Conservation (phyloP, 1,140 invertebrate species). For the Cyclargus thomasi region DNA sequence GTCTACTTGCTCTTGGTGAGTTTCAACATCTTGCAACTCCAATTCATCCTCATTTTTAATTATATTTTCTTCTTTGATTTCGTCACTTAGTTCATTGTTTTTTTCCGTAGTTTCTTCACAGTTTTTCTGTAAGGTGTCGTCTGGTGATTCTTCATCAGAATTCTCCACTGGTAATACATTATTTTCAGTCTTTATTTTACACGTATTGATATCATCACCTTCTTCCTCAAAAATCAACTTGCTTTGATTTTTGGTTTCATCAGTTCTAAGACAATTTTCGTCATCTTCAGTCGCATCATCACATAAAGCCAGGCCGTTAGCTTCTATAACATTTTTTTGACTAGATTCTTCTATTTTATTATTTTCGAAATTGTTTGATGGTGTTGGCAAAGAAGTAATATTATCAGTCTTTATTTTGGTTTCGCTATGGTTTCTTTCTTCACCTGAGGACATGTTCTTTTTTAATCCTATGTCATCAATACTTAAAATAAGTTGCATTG, state of each 20-base stretch:
- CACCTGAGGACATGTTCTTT: constrained; percentile 46
- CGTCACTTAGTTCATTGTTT: neutral
- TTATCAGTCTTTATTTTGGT: neutral
- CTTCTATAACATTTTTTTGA: neutral
- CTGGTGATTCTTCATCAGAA: neutral
- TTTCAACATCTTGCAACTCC: no score
- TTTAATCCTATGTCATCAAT: constrained; percentile 45
- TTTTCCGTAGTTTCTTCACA: neutral
- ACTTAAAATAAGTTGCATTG: constrained; percentile 66
- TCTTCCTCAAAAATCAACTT: constrained; percentile 11
- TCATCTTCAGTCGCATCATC: neutral
- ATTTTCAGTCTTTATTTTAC: constrained; percentile 9
- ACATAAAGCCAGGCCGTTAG: neutral
- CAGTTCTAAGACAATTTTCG: neutral
- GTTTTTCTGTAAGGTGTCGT: neutral
- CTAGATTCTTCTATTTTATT: neutral
- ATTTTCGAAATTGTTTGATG: neutral
- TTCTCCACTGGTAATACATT: neutral
- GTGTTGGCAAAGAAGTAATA: neutral
- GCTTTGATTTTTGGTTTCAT: neutral
- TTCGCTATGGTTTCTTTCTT: constrained; percentile 17
- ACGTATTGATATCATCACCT: constrained; percentile 9
- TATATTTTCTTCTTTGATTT: neutral
- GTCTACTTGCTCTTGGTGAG: no score
- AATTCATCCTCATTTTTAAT: neutral